Evolutionary conservation across 2,113 vertebrate genomes (phyloP), one percentile per base, ranked within the genome.

Genomic region (Otis tarda): DNA sequence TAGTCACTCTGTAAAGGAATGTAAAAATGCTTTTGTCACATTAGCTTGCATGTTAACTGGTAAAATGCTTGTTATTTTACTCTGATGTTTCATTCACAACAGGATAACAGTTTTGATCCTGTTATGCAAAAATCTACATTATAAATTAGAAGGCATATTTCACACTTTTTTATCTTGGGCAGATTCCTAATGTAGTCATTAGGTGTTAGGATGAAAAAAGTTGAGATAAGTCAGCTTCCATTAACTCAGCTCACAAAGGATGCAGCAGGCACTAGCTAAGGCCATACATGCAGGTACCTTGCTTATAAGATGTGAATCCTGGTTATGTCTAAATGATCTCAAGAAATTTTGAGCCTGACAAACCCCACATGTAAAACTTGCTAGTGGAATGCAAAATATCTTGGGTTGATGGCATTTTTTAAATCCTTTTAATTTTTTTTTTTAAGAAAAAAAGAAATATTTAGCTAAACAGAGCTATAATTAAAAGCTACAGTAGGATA

Each of bases 71-170:
- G 88, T 90, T 96, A 89, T 95, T 97, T 83, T 59, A 61, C 85
- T 93, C 89, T 91, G 88, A 69, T 96, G 64, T 93, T 94, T 35
- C 87, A 63, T 95, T 97, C 95, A 76, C 87, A 95, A 85, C 96
- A 96, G 86, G 83, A 20, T 69, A 95, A 95, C 96, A 94, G 94
- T 96, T 95, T 95, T 97, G 94, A 96, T 95, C 89, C 95, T 85
- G 94, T 77, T 96, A 96, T 96, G 96, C 89, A 97, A 95, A 97
- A 96, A 96, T 94, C 93, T 97, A 83, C 92, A 96, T 97, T 96
- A 94, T 75, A 94, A 96, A 96, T 93, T 76, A 96, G 95, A 79
- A 96, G 78, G 50, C 93, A 88, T 89, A 91, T 81, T 74, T 96
- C 94, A 94, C 70, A 95, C 76, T 97, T 91, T 81, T 94, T 90